A percentile compares a stretch with the other conserved stretches of the same genome.
These are phyloP conservation scores for Diarsia dahlii DNA, from an alignment of 2,888 invertebrate genomes.

Conservation along the genomic window DNA sequence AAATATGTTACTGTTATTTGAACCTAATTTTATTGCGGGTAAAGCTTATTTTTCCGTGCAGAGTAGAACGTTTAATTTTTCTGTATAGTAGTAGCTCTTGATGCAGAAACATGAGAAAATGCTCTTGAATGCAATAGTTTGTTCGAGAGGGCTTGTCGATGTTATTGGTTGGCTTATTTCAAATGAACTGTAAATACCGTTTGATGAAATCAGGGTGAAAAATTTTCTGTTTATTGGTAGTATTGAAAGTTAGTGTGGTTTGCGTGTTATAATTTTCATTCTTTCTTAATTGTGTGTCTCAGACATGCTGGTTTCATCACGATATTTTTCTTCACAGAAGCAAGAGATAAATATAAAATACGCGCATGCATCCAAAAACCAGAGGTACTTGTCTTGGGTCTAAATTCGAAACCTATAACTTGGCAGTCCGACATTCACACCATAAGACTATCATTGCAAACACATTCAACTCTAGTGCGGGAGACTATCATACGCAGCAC, in stretches of 20 bases:
- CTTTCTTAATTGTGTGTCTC: too few relatives aligned
- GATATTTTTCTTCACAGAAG: too few relatives aligned
- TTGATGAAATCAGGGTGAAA: constrained; percentile 22
- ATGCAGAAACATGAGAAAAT: constrained; percentile 70
- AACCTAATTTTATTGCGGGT: accelerated
- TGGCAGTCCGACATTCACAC: too few relatives aligned
- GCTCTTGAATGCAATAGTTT: constrained; percentile 62
- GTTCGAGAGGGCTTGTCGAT: constrained; percentile 17
- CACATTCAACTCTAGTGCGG: too few relatives aligned
- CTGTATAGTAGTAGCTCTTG: constrained; percentile 37
- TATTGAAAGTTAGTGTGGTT: not conserved
- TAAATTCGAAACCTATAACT: too few relatives aligned
- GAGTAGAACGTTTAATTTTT: constrained; percentile 17
- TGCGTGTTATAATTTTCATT: too few relatives aligned
- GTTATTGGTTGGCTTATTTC: constrained; percentile 50
- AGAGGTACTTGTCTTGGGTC: too few relatives aligned
- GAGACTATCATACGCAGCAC: too few relatives aligned
- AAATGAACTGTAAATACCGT: constrained; percentile 43
- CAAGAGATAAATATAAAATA: too few relatives aligned
- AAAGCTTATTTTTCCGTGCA: constrained; percentile 14
- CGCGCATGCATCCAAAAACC: too few relatives aligned
- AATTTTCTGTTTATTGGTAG: not conserved
- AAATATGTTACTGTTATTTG: not conserved
- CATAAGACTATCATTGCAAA: too few relatives aligned
- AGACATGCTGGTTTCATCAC: too few relatives aligned